These are phyloP conservation scores for Ornithoptera priamus DNA, from an alignment of 2,888 invertebrate genomes.

Conservation along the genomic window DNA sequence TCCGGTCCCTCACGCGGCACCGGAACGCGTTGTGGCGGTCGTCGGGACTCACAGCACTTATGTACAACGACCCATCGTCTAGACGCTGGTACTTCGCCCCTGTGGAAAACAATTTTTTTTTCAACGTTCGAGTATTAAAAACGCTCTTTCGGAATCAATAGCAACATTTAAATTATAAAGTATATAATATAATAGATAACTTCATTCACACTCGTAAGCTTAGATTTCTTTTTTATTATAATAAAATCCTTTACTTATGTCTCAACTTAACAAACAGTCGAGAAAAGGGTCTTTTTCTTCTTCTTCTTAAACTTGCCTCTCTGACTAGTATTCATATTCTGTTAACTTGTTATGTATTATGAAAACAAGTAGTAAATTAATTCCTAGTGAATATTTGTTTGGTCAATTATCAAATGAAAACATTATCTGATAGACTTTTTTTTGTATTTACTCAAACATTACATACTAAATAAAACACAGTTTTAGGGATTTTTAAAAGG, in stretches of 20 bases:
- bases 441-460: too few relatives aligned
- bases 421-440: background rate
- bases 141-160: background rate
- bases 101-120: conserved; percentile 33
- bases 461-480: too few relatives aligned
- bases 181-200: background rate
- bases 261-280: background rate
- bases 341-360: background rate
- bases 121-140: background rate
- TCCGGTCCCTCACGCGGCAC: conserved; percentile 89
- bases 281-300: background rate
- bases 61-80: conserved; percentile 90
- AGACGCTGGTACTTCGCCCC: conserved; percentile 86
- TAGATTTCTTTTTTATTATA: background rate
- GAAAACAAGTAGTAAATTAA: background rate
- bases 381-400: background rate
- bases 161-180: too few relatives aligned
- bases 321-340: background rate
- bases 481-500: background rate
- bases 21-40: conserved; percentile 90
- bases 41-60: conserved; percentile 87
- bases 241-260: background rate
- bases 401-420: background rate
- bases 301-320: too few relatives aligned
- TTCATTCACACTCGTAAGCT: background rate